Percentiles rank a stretch among this genome's conserved stretches.
Conservation (phyloP, 2,113 vertebrate species). For the Antennarius striatus region DNA sequence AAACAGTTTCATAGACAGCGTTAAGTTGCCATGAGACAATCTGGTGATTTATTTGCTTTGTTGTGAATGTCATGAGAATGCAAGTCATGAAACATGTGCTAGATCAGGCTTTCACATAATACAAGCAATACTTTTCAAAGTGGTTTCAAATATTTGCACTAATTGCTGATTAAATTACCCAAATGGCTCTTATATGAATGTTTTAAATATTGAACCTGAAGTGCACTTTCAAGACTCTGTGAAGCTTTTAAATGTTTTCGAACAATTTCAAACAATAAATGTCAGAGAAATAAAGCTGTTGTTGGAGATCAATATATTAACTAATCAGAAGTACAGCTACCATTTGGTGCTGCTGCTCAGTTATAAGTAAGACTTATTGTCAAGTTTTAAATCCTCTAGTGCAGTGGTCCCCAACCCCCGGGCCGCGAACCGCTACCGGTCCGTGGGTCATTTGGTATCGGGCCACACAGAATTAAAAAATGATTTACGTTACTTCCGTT, state of each 20-base stretch:
- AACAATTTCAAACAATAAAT: not conserved
- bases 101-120: not conserved
- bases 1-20: no score
- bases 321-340: no score
- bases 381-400: not conserved
- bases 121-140: not conserved
- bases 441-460: no score
- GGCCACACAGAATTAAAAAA: no score
- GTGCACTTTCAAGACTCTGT: not conserved
- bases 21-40: no score
- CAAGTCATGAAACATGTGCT: not conserved
- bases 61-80: not conserved
- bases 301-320: no score
- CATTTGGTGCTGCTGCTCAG: no score
- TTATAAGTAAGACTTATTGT: no score
- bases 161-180: not conserved
- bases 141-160: constrained; percentile 9
- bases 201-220: constrained; percentile 18
- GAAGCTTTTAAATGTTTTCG: constrained; percentile 1
- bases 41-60: no score
- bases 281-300: not conserved
- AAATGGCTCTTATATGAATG: not conserved
- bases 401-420: no score
- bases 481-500: no score
- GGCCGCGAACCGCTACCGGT: no score